Evolutionary conservation across 2,113 vertebrate species (phyloP), one percentile per base, ranked within the genome.

Genomic region (Scomber colias): DNA sequence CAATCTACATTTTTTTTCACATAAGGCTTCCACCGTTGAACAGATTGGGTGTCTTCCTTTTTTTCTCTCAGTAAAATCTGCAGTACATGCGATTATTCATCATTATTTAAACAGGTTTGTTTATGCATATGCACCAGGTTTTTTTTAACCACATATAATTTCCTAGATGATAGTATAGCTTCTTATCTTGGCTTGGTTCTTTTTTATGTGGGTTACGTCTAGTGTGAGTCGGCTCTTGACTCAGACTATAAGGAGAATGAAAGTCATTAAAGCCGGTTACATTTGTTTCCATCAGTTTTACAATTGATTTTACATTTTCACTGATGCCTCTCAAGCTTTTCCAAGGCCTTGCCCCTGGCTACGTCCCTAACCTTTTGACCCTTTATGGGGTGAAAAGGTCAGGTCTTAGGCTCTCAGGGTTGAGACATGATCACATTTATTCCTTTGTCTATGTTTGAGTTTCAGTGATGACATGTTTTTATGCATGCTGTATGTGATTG

Each of bases 301-400:
- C 45, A 44, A 44, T 21, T 63, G 24, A 75, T 81, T 75, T 46
- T 55, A 44, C 27, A 11, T 67, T 53, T 49, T 11, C 45, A 62
- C 14, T 57, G 30, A 50, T 56, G 70, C 49, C n/a, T 45, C 11
- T 51, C 12, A 17, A 46, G 45, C 60, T 21, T 30, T 65, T 64
- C 46, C 15, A 2, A 30, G 21, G 50, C 2, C 31, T 50, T 11
- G 46, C 55, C 53, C 24, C 3, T 6, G 66, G 65, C 50, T 60
- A n/a, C 66, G 19, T 80, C 61, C 55, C 10, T n/a, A 30, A 44
- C 14, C 21, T 4, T 13, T 35, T 65, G 53, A 83, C 35, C 4
- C 13, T 63, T 11, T 4, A 46, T 31, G 2, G 30, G 61, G 64
- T 50, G 53, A 56, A 54, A 63, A 74, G 44, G 70, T 65, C 64